A percentile compares a stretch with the other conserved stretches of the same genome.
Evolutionary conservation across 2,797 vertebrate genomes (phyloP).

Genomic region (Notamacropus eugenii): DNA sequence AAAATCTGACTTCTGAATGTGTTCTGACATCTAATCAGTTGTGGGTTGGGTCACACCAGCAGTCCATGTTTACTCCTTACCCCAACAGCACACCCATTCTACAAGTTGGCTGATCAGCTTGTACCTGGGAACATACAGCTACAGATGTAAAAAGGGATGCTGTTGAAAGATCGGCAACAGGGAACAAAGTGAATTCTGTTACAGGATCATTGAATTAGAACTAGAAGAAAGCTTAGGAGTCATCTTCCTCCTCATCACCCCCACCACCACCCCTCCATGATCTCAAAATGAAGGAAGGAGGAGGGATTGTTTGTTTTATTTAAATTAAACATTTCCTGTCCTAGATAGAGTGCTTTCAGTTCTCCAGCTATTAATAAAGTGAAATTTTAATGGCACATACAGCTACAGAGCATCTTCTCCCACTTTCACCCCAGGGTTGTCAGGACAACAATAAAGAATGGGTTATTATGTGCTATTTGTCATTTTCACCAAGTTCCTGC

Average conservation of each 20-base stretch:
- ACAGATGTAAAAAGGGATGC: background rate
- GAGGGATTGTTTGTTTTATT: background rate
- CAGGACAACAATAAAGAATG: background rate
- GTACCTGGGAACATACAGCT: background rate
- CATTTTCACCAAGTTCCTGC: constrained; percentile 12
- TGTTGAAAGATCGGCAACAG: background rate
- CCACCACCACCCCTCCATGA: background rate
- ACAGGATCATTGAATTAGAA: background rate
- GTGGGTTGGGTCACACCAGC: background rate
- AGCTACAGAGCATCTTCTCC: background rate
- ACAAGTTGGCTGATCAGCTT: background rate
- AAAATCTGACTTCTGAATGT: background rate
- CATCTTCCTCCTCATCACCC: background rate
- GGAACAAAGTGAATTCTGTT: background rate
- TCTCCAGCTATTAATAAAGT: background rate
- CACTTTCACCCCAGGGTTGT: constrained; percentile 4
- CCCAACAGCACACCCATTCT: background rate
- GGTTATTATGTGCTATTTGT: background rate
- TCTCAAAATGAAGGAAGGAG: background rate
- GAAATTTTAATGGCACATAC: background rate
- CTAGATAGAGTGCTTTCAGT: background rate
- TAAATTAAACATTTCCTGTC: background rate
- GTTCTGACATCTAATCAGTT: background rate
- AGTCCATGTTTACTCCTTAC: rapidly evolving
- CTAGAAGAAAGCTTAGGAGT: background rate